These are phyloP conservation scores for Nymphalis c-album DNA, from an alignment of 2,888 invertebrate genomes.

Conservation along the genomic window DNA sequence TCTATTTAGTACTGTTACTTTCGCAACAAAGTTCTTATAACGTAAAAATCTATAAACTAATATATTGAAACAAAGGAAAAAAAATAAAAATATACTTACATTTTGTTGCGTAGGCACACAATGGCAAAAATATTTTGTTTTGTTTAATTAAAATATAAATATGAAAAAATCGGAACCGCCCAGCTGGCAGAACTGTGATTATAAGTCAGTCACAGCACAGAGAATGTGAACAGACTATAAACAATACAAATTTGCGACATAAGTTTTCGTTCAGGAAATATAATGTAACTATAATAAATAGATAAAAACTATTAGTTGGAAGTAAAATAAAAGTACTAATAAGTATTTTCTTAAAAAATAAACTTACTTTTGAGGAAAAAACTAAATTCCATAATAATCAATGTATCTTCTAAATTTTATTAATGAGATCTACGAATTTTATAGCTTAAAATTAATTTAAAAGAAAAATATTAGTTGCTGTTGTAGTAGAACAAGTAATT, in stretches of 20 bases:
- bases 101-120: conserved; percentile 40
- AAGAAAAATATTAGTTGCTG: too few species aligned
- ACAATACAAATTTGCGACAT: conserved; percentile 4
- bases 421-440: too few species aligned
- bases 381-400: too few species aligned
- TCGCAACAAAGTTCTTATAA: conserved; percentile 32
- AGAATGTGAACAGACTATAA: conserved; percentile 20
- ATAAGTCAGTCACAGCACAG: conserved; percentile 27
- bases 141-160: conserved; percentile 46
- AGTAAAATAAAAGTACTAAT: too few species aligned
- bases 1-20: conserved; percentile 40
- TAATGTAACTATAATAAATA: too few species aligned
- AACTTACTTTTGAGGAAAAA: too few species aligned
- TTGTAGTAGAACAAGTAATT: too few species aligned
- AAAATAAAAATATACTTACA: conserved; percentile 45
- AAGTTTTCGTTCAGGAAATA: conserved; percentile 21
- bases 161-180: conserved; percentile 68
- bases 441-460: too few species aligned
- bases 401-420: too few species aligned
- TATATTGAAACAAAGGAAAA: background rate
- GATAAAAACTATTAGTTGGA: too few species aligned
- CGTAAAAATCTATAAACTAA: conserved; percentile 1
- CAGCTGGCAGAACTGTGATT: conserved; percentile 64
- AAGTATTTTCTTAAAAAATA: too few species aligned
- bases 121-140: conserved; percentile 35